Percentiles rank a stretch among this genome's conserved stretches.
phyloP scores from a whole-genome alignment of 2,797 vertebrate genomes.

The Poecilia gillii region DNA sequence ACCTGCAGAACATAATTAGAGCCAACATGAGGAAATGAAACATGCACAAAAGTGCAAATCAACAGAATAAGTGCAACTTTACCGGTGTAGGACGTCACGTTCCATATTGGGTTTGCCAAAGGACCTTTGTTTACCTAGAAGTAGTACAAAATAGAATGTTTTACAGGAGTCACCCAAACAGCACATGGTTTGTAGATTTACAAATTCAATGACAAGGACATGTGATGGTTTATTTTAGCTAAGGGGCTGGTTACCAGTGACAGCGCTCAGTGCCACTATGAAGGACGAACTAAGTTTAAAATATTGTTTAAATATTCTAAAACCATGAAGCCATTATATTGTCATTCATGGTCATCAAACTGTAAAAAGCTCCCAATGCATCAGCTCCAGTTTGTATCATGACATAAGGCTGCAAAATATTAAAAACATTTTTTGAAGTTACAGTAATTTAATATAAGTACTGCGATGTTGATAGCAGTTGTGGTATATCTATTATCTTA shows the following conservation, averaged over 20 bases:
- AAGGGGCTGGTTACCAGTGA: background rate
- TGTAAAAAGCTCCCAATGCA: background rate
- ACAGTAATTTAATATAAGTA: background rate
- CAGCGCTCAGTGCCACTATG: background rate
- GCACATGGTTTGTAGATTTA: background rate
- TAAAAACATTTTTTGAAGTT: background rate
- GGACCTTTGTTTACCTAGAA: conserved; percentile 93
- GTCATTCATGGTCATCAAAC: background rate
- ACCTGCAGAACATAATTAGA: conserved; percentile 64
- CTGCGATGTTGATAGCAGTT: background rate
- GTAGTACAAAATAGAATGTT: background rate
- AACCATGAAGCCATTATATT: background rate
- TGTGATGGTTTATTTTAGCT: background rate
- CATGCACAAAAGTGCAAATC: background rate
- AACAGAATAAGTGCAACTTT: conserved; percentile 75
- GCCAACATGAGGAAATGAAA: conserved; percentile 3
- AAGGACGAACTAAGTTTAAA: background rate
- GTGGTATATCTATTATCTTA: background rate
- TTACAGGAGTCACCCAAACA: background rate
- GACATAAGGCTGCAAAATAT: background rate
- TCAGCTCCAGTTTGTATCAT: background rate
- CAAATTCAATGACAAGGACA: background rate
- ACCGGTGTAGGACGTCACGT: conserved; percentile 92
- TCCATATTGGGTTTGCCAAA: conserved; percentile 97
- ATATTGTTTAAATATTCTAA: background rate